Evolutionary conservation across 1,140 invertebrate species (phyloP).

Genomic region (Penaeus japonicus): DNA sequence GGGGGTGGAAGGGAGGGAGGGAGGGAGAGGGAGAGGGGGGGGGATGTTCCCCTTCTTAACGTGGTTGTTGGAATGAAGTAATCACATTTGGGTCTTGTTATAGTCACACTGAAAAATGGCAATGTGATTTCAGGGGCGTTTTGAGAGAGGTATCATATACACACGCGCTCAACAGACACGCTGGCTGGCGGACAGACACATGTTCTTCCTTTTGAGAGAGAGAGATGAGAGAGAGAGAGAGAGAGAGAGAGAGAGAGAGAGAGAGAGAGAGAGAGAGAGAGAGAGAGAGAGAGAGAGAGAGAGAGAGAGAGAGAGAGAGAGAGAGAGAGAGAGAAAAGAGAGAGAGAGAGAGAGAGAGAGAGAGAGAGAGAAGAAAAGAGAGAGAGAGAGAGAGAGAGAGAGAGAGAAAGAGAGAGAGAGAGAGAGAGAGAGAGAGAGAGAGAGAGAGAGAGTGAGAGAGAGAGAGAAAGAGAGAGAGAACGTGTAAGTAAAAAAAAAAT

Average conservation of each 20-base stretch:
- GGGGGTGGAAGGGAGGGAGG: too few species aligned
- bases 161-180: too few species aligned
- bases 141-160: slow-evolving; percentile 3
- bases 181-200: too few species aligned
- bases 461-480: neutral
- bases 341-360: neutral
- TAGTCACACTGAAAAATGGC: slow-evolving; percentile 39
- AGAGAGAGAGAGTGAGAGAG: neutral
- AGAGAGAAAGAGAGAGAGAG: neutral
- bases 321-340: neutral
- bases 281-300: neutral
- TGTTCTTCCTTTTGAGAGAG: too few species aligned
- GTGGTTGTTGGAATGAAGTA: slow-evolving; percentile 41
- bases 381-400: too few species aligned
- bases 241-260: neutral
- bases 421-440: neutral
- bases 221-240: neutral
- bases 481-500: too few species aligned
- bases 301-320: neutral
- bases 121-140: slow-evolving; percentile 14
- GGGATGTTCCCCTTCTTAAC: slow-evolving; percentile 25
- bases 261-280: neutral
- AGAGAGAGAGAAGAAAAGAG: neutral
- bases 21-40: neutral
- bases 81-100: slow-evolving; percentile 49